A percentile compares a stretch with the other conserved stretches of the same genome.
These are phyloP conservation scores for Baronia brevicornis DNA, from an alignment of 2,888 invertebrate species.

Conservation along the genomic window DNA sequence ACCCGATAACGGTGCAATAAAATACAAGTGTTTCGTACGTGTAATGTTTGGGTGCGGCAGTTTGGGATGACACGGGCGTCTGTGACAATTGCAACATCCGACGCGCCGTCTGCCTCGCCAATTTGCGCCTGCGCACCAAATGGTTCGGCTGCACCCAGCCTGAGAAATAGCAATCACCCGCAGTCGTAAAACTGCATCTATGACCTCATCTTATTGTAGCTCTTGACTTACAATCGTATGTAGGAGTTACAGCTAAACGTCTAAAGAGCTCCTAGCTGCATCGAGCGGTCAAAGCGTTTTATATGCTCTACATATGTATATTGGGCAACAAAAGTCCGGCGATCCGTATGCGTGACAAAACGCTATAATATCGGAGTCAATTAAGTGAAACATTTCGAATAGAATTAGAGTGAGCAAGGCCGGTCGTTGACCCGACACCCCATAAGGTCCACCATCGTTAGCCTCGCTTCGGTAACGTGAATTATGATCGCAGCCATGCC, in stretches of 20 bases:
- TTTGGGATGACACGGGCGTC: constrained; percentile 18
- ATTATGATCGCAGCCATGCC: constrained; percentile 31
- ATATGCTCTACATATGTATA: constrained; percentile 9
- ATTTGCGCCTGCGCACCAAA: constrained; percentile 43
- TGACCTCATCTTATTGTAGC: constrained; percentile 45
- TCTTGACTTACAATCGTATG: constrained; percentile 21
- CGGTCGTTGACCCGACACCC: constrained; percentile 42
- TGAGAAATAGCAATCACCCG: constrained; percentile 26
- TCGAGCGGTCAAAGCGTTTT: constrained; percentile 24
- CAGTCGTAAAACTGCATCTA: constrained; percentile 43
- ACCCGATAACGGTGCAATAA: not conserved
- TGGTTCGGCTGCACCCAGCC: constrained; percentile 29
- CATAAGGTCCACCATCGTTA: constrained; percentile 33
- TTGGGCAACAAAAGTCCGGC: constrained; percentile 14
- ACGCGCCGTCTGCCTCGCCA: constrained; percentile 58
- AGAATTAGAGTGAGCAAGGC: constrained; percentile 47
- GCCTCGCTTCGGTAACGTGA: constrained; percentile 30
- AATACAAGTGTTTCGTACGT: constrained; percentile 11
- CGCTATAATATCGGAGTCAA: constrained; percentile 50
- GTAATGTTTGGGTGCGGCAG: constrained; percentile 33
- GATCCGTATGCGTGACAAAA: constrained; percentile 42
- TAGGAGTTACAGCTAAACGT: constrained; percentile 39
- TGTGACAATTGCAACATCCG: constrained; percentile 58
- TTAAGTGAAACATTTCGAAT: constrained; percentile 44
- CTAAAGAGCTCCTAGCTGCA: constrained; percentile 12